Conservation (phyloP, 2,797 vertebrate genomes). For the Epinephelus malabaricus region DNA sequence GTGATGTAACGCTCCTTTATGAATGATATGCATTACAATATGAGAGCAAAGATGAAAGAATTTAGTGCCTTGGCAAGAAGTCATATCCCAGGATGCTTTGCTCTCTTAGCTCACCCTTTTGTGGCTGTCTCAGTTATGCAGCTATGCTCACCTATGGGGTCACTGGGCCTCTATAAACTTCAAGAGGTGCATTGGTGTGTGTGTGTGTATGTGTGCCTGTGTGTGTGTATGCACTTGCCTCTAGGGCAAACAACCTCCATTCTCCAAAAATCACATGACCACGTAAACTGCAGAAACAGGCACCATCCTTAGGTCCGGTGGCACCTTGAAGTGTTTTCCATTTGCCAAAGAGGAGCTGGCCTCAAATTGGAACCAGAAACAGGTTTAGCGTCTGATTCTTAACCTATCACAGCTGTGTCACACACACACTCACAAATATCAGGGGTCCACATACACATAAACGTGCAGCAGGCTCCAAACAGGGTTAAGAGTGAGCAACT, state of each 20-base stretch:
- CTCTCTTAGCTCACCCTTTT: conserved; percentile 63
- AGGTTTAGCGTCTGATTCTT: conserved; percentile 80
- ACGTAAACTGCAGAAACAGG: conserved; percentile 60
- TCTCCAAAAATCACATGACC: conserved; percentile 69
- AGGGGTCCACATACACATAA: conserved; percentile 43
- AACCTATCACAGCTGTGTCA: conserved; percentile 80
- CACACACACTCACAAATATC: conserved; percentile 41
- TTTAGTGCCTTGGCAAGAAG: conserved; percentile 63
- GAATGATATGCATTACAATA: conserved; percentile 70
- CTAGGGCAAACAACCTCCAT: conserved; percentile 49
- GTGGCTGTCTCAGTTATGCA: conserved; percentile 62
- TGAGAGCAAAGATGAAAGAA: conserved; percentile 70
- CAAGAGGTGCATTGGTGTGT: conserved; percentile 16
- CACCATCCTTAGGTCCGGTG: conserved; percentile 64
- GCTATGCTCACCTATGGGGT: conserved; percentile 69
- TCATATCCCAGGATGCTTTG: conserved; percentile 72
- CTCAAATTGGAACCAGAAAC: conserved; percentile 80
- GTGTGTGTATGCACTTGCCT: conserved; percentile 36
- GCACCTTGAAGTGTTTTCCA: conserved; percentile 81
- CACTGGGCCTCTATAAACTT: conserved; percentile 69
- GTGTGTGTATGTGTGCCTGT: not conserved
- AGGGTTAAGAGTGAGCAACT: conserved; percentile 63
- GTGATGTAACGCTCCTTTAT: conserved; percentile 71
- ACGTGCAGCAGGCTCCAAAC: conserved; percentile 26
- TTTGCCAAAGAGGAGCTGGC: conserved; percentile 75